Evolutionary conservation across 2,113 vertebrate species (phyloP).

Genomic region (Nanorana parkeri): DNA sequence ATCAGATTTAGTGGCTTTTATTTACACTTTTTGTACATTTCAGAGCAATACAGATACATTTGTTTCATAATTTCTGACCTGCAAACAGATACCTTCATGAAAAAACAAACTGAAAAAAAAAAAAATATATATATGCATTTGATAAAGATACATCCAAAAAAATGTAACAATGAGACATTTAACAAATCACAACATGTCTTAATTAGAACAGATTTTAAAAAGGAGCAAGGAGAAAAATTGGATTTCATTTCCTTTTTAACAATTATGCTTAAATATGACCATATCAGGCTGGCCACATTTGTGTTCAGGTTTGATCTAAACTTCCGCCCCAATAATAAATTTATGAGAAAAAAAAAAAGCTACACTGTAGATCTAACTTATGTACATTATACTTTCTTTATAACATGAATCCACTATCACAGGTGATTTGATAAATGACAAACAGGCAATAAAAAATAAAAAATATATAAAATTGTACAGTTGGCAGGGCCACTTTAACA

Average conservation of each 20-base stretch:
- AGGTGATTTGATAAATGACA: background rate
- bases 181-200: slow-evolving; percentile 86
- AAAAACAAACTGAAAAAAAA: slow-evolving; percentile 74
- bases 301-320: background rate
- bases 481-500: background rate
- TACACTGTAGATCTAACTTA: slow-evolving; percentile 2
- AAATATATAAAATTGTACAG: background rate
- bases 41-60: slow-evolving; percentile 85
- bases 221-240: slow-evolving; percentile 68
- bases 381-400: background rate
- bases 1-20: slow-evolving; percentile 85
- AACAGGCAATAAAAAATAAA: background rate
- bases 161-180: slow-evolving; percentile 83
- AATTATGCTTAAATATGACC: background rate
- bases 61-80: slow-evolving; percentile 93
- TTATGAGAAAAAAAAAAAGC: background rate
- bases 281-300: background rate
- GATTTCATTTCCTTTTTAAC: background rate
- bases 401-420: background rate
- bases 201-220: slow-evolving; percentile 79
- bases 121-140: slow-evolving; percentile 74
- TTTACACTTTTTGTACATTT: slow-evolving; percentile 85
- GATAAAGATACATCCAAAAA: slow-evolving; percentile 75
- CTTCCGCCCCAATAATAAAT: background rate
- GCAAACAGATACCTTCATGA: slow-evolving; percentile 93